Base-by-base conservation (phyloP, 2,113 vertebrate species). In the Chaetura pelagica region DNA sequence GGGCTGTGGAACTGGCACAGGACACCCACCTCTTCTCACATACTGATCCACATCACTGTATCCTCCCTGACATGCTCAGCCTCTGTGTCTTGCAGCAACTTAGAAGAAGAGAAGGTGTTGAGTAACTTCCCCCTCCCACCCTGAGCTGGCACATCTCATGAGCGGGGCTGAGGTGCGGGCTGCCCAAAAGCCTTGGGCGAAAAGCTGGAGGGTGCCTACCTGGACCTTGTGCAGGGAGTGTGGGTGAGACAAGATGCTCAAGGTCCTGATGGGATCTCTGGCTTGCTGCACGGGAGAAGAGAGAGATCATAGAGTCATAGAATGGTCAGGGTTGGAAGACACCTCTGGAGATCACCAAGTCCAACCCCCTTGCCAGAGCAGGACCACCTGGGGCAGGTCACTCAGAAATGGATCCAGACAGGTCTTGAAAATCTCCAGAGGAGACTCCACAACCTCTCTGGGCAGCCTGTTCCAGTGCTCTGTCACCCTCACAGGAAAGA, bases 211-310 rank as follows among this genome's bases (percentile, higher is more conserved):
- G 15, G 12, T 34, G 87, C 97, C 55, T 97, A 98, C 98, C 95
- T 97, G 93, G 2, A 97, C 52, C 34, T 59, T 95, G 67, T 96
- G 82, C 10, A 98, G 91, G 13, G 90, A 97, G 23, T 94, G 79
- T 0, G 94, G 93, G 2, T 95, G 15, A 7, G 97, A 97, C 89
- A 98, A 68, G 91, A 98, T 98, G 85, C 97, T 98, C 57, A 97
- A 59, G 48, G 59, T 98, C 77, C 81, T 94, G 86, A 98, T 59
- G 83, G 81, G 80, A 68, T 98, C 98, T 42, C 97, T 89, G 55
- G 96, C 92, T 97, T 98, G 98, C 98, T 98, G 66, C 7, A 29
- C 1, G 35, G 19, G 55, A 30, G 79, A 59, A 95, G 48, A 83
- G 0, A 18, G 85, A 42, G 69, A 42, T 42, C 12, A 14, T 42